Evolutionary conservation across 1,140 invertebrate species (phyloP), one percentile per base, ranked within the genome.

Genomic region (Rhopalosiphum padi): DNA sequence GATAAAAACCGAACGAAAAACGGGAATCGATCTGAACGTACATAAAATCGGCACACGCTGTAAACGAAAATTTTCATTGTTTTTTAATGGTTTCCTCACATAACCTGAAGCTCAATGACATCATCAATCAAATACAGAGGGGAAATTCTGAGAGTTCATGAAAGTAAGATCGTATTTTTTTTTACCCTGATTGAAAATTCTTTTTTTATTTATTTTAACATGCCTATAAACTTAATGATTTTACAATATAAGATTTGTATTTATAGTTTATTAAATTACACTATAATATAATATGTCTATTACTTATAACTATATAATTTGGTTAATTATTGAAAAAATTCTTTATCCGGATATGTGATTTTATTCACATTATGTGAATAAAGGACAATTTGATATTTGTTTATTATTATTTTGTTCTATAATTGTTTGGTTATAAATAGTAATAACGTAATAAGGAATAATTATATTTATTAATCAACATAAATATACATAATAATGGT

Each of bases 1-100:
- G 88, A 89, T 89, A 89, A 55, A 53, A 89, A 46, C 53, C 23
- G 55, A n/a, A 90, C 89, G 89, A 30, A 90, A 90, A 90, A 90
- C 60, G 51, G 15, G 88, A 53, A 89, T 89, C 88, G 88, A 89
- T 89, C 51, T 55, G 11, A 55, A 55, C 51, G 51, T 55, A 89
- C 88, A 55, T 88, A 89, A 89, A 89, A 89, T 37, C 48, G 48
- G 88, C 51, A 55, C 48, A 23, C 51, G 88, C 51, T 53, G 35
- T 25, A n/a, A 37, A 15, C 48, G 41, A 68, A 90, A 43, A 43
- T 60, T 90, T 41, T 90, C 89, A 68, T 90, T 90, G 89, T 90
- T 90, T 90, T 90, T 90, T 90, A 90, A 90, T 68, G 89, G 89
- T 90, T 43, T 90, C 89, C 37, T 37, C 37, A 30, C 55, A 30